Evolutionary conservation across 2,797 vertebrate species (phyloP), one percentile per base, ranked within the genome.

Genomic region (Halcyon chelicuti): DNA sequence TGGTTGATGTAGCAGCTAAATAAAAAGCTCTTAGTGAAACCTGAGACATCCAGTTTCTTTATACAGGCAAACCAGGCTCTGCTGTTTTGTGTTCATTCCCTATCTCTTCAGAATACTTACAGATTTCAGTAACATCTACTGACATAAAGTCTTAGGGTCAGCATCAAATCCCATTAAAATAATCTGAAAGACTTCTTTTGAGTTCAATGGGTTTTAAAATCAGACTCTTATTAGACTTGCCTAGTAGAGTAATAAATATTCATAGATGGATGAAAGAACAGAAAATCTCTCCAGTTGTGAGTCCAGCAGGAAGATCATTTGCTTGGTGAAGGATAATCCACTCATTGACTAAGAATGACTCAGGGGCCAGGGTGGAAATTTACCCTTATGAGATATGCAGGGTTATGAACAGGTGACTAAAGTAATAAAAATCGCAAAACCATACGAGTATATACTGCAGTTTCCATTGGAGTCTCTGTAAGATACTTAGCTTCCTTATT

Each of bases 161-260:
- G 86, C 37, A 71, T 49, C 74, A 85, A 95, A 94, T 91, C 84
- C 74, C 84, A 91, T 91, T 92, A 85, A 89, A 89, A 87, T 92
- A 94, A 95, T 91, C 84, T 78, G 77, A 82, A 89, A 88, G 67
- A 9, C 37, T 87, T 20, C 33, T 73, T 84, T 91, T 67, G 47
- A 93, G 22, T 61, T 92, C 65, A 89, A 49, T 83, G 57, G n/a
- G 16, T 31, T 94, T 94, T 68, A 94, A 94, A 94, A 88, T 85
- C 54, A 88, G 39, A 82, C 22, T 68, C 54, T 37, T 88, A 86
- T 47, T 93, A 93, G 33, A 63, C 40, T 91, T 60, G 91, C 78
- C 81, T 89, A 60, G 26, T 19, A 76, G 7, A 71, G 16, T 89
- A 88, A 93, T 92, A 92, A 87, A 94, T 95, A 95, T 93, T 95